These are phyloP conservation scores for Chaetodon auriga DNA, from an alignment of 2,113 vertebrate species.

Conservation along the genomic window DNA sequence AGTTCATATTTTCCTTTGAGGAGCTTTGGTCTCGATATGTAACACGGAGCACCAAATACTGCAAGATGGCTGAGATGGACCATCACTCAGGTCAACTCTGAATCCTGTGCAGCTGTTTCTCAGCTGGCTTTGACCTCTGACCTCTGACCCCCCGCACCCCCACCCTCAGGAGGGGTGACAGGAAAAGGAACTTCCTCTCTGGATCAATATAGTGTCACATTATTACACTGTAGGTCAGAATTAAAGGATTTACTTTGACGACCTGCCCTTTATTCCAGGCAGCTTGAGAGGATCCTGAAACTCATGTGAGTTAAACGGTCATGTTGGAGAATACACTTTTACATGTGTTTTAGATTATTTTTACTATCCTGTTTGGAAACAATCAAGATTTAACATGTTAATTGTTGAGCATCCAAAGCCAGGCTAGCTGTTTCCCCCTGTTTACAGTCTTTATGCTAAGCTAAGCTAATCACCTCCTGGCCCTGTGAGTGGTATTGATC, in stretches of 20 bases:
- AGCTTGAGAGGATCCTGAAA: neutral
- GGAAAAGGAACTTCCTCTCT: conserved; percentile 31
- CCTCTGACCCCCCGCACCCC: neutral
- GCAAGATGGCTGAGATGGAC: neutral
- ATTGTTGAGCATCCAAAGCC: neutral
- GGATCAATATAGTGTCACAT: conserved; percentile 39
- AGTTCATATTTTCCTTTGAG: no score
- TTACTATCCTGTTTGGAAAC: no score
- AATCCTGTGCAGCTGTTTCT: neutral
- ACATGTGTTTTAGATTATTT: no score
- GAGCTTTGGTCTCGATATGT: no score
- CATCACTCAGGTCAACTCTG: neutral
- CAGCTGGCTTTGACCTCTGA: conserved; percentile 22
- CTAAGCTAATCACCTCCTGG: neutral
- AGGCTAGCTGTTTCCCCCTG: neutral
- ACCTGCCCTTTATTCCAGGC: no score
- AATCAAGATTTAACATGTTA: no score
- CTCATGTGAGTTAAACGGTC: neutral
- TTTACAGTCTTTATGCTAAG: neutral
- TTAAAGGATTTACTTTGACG: neutral
- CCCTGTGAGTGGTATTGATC: no score
- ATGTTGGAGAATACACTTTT: no score
- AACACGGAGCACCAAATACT: neutral
- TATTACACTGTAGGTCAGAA: neutral
- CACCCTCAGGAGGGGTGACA: neutral